phyloP scores from a whole-genome alignment of 2,888 invertebrate species.

The Salticus scenicus region DNA sequence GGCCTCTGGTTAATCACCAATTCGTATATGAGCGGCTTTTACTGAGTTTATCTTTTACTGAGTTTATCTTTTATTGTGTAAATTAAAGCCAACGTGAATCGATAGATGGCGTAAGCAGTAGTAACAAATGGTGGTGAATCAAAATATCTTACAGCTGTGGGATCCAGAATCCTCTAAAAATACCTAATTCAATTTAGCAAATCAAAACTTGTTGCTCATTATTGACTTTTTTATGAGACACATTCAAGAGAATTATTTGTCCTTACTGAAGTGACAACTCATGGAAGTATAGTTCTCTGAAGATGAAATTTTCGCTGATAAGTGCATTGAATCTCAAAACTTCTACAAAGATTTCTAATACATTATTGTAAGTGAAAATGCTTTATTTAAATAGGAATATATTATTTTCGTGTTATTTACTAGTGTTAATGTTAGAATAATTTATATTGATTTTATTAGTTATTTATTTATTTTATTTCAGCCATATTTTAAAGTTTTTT shows the following conservation, averaged over 20 bases:
- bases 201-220: neutral
- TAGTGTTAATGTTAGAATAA: no score
- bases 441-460: no score
- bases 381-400: no score
- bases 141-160: neutral
- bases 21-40: no score
- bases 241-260: no score
- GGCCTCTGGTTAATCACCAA: no score
- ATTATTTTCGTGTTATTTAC: no score
- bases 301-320: neutral
- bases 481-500: no score
- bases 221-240: neutral
- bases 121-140: neutral
- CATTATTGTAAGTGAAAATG: neutral
- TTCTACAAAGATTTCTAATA: neutral
- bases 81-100: no score
- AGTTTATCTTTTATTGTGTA: no score
- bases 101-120: neutral
- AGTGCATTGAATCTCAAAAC: neutral
- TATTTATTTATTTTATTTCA: no score
- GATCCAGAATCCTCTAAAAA: conserved; percentile 2
- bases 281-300: neutral
- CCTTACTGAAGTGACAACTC: neutral
- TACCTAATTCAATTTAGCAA: neutral
- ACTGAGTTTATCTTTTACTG: no score